Evolutionary conservation across 2,113 vertebrate species (phyloP), one percentile per base, ranked within the genome.

Genomic region (Cynoglossus semilaevis): DNA sequence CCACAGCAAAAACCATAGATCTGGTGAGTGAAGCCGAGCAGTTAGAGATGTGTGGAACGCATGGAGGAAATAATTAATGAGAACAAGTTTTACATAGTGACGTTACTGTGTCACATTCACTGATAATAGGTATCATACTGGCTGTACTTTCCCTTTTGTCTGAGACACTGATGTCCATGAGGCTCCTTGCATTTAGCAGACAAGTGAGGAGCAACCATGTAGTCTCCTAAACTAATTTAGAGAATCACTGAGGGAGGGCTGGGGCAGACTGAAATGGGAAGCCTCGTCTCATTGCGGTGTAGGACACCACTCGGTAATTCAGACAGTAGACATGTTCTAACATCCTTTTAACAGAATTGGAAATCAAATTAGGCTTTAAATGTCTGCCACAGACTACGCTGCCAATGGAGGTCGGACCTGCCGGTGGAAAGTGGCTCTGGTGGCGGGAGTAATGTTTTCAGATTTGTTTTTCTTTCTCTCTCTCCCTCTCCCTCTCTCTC

Each of bases 1-100:
- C 83, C 34, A 91, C 87, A 35, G 97, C 97, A 48, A 99, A 96
- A 88, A 99, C 94, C 1, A 97, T 99, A 43, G 96, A 98, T 76
- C 83, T 99, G 93, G 97, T 98, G 79, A 87, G 93, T 60, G 13
- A 29, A 29, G 0, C 38, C 2, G 37, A 57, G 38, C 15, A 9
- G 1, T 34, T 15, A 16, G 14, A 46, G 22, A 40, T 36, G 2
- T 38, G n/a, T n/a, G n/a, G n/a, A n/a, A n/a, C n/a, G 1, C 34
- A 12, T 16, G 29, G 11, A 15, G 15, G 29, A 53, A 14, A 5
- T 34, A 15, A 8, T 17, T 63, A 42, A 61, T 2, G 0, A 13
- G 16, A 29, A 29, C 3, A 29, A 29, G 22, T 29, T 49, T 70
- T 0, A 9, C 10, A 38, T 47, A 15, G 7, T 51, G 37, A 54